These are phyloP conservation scores for Chascanopsetta lugubris DNA, from an alignment of 2,113 vertebrate genomes.

Conservation along the genomic window DNA sequence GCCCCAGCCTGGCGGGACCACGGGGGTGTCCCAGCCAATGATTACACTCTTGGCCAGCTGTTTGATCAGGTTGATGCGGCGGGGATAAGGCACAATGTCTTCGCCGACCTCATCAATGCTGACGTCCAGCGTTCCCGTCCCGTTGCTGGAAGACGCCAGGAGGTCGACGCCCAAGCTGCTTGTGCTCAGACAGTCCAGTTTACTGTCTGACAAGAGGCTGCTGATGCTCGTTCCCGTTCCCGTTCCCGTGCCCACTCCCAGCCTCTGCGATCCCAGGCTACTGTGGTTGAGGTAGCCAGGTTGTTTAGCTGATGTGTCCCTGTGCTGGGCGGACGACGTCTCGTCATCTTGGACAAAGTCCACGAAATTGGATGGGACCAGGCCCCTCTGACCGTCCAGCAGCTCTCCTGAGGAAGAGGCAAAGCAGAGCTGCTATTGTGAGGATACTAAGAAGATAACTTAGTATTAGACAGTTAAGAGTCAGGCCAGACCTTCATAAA, in stretches of 20 bases:
- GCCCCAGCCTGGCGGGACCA: slow-evolving; percentile 91
- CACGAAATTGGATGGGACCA: slow-evolving; percentile 98
- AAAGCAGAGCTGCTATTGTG: slow-evolving; percentile 7
- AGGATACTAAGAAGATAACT: neutral
- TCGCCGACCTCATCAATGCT: slow-evolving; percentile 93
- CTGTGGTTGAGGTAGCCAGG: slow-evolving; percentile 87
- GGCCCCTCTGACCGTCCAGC: slow-evolving; percentile 92
- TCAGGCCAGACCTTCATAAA: slow-evolving; percentile 91
- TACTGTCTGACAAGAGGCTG: slow-evolving; percentile 77
- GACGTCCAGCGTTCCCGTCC: slow-evolving; percentile 87
- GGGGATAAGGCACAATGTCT: slow-evolving; percentile 98
- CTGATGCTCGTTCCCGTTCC: slow-evolving; percentile 65
- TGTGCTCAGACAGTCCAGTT: slow-evolving; percentile 75
- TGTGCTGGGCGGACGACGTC: slow-evolving; percentile 66
- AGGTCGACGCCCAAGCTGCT: slow-evolving; percentile 82
- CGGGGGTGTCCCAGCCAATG: slow-evolving; percentile 95
- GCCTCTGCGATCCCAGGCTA: slow-evolving; percentile 73
- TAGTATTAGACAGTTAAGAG: neutral
- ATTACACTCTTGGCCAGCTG: slow-evolving; percentile 98
- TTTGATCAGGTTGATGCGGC: slow-evolving; percentile 96
- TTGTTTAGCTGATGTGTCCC: slow-evolving; percentile 81
- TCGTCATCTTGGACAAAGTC: slow-evolving; percentile 93
- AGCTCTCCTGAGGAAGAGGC: slow-evolving; percentile 86
- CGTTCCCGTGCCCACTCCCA: slow-evolving; percentile 59
- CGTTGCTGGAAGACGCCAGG: slow-evolving; percentile 80